Evolutionary conservation across 2,113 vertebrate genomes (phyloP).

Genomic region (Pimephales promelas): DNA sequence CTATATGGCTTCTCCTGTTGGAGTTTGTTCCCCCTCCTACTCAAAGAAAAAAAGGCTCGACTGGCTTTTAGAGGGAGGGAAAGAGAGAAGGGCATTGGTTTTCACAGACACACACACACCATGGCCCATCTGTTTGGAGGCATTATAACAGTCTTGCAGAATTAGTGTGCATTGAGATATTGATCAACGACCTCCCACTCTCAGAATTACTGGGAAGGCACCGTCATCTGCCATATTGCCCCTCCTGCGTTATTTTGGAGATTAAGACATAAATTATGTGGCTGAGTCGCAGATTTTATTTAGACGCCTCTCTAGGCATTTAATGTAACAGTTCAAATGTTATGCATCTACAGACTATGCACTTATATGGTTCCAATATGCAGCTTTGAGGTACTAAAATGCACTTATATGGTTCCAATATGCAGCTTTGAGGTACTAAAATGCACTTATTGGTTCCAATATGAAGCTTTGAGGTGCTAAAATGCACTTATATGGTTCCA

Average conservation of each 20-base stretch:
- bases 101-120: constrained; percentile 45
- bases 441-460: too few species aligned
- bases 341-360: too few species aligned
- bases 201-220: constrained; percentile 57
- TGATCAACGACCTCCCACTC: constrained; percentile 71
- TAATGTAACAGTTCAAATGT: neutral
- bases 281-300: neutral
- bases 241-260: constrained; percentile 40
- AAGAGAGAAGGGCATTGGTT: constrained; percentile 32
- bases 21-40: constrained; percentile 51
- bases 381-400: too few species aligned
- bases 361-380: too few species aligned
- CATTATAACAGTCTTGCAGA: constrained; percentile 72
- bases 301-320: neutral
- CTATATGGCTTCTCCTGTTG: constrained; percentile 37
- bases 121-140: constrained; percentile 70
- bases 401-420: too few species aligned
- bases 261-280: constrained; percentile 28
- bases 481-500: too few species aligned
- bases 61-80: constrained; percentile 43
- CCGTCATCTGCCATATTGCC: constrained; percentile 33
- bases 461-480: too few species aligned
- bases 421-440: too few species aligned
- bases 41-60: constrained; percentile 56
- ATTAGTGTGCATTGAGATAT: constrained; percentile 75